Evolutionary conservation across 1,140 invertebrate genomes (phyloP), one percentile per base, ranked within the genome.

Genomic region (Drosophila kikkawai): DNA sequence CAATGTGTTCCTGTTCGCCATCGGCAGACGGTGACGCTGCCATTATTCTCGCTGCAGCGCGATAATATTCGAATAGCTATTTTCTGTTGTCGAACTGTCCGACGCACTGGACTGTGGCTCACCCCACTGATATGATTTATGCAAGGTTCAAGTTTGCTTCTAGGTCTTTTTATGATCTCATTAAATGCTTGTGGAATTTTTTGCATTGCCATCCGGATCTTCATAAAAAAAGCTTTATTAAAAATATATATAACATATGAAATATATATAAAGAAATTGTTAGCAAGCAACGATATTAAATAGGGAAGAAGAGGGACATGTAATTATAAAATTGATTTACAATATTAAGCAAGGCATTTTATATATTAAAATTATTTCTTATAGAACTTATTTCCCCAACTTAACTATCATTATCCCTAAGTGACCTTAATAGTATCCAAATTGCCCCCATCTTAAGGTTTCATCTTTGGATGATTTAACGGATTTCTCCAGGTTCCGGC

Each of bases 61-160:
- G 36, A 56, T 56, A 55, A 39, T 56, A 22, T 37, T 37, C 29
- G 13, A 15, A 17, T 5, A 37, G 34, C 13, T 11, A 39, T 26
- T 34, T 39, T 39, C 53, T 56, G 36, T 39, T 39, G 39, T 22
- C 36, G 37, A 39, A 39, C 36, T 56, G 53, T 56, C 53, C 53
- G 53, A 56, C 53, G 53, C 53, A 56, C 53, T 26, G 36, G 53
- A 56, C 36, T 39, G 53, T 26, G 36, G 53, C 53, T 56, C 36
- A 39, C 36, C 36, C 6, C 53, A n/a, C 53, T 56, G 53, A 56
- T 56, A 56, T 56, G 53, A 56, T 56, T 56, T 56, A 56, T 56
- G 53, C 53, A 56, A 56, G 53, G 36, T 39, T 56, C 53, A 56
- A 55, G 53, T 4, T 39, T 26, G 26, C 36, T 39, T 26, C 5